Evolutionary conservation across 2,113 vertebrate genomes (phyloP), one percentile per base, ranked within the genome.

Genomic region (Burhinus bistriatus): DNA sequence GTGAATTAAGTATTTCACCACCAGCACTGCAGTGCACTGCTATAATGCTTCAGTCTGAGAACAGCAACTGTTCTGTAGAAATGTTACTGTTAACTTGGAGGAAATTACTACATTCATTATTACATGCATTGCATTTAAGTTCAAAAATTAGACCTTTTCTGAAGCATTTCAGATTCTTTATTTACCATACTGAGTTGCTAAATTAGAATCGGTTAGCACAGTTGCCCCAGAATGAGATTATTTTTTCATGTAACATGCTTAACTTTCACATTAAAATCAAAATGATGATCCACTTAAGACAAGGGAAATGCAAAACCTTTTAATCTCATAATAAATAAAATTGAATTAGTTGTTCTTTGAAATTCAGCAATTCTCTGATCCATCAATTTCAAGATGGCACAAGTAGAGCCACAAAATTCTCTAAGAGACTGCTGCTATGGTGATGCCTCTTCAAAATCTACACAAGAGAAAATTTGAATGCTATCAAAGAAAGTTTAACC

Each of bases 211-310:
- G 7, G 36, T 26, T 38, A 80, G 42, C 64, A 65, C 3, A 80
- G 47, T 26, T 71, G 16, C 36, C 10, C 42, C 58, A 58, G 26
- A 77, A 78, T 4, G 6, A 49, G 22, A 5, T 22, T 8, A 1
- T 25, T 81, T 49, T 61, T 40, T 19, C 77, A 30, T 2, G 14
- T 11, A 72, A 69, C 40, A 44, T 1, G 10, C 26, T 51, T 40
- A 27, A 72, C 10, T 79, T 45, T 4, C 21, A 52, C 34, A 36
- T 6, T 57, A 1, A 58, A 84, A 57, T 64, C 73, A 71, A 75
- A 90, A 68, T 14, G 4, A 66, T 0, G 0, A 79, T 38, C 23
- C 30, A 34, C 8, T 44, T 42, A 16, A n/a, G 44, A 66, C 26
- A 68, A 65, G 12, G 20, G 26, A 65, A 86, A 66, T 2, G 8